Evolutionary conservation across 2,888 invertebrate species (phyloP), one percentile per base, ranked within the genome.

Genomic region (Perizoma affinitatum): DNA sequence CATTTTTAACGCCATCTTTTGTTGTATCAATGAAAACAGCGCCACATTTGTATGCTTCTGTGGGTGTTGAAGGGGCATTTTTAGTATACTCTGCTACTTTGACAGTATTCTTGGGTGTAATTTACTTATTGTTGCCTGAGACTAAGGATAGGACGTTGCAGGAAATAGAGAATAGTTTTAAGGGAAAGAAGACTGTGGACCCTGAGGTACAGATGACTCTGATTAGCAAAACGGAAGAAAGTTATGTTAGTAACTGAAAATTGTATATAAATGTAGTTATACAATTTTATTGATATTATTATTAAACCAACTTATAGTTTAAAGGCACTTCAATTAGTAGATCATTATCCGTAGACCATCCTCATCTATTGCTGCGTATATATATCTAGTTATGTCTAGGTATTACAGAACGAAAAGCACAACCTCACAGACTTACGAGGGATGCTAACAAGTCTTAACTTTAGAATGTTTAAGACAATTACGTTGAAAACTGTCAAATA

Each of bases 1-100:
- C 90, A 38, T 90, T 91, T 71, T 73, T 91, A 63, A 90, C 91
- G 1, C 90, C 91, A 6, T 72, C 90, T 9, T 91, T 92, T 57
- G 81, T 92, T 6, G 73, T 90, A 7, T 91, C 91, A 0, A 92
- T 92, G 91, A 92, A 92, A 69, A 88, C 91, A n/a, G 92, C 91
- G 0, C 91, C 91, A 6, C 82, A 91, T 77, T 73, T 92, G 22
- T 92, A 87, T 58, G 82, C 88, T 0, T 86, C 91, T 2, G 83
- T 92, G 0, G 91, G 91, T 0, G 90, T 92, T 0, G 83, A 92
- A 73, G 91, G 91, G 4, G 89, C 91, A 0, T 92, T 90, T 63
- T 69, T 91, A 67, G 88, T 91, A 5, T 92, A 92, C 65, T 88
- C 91, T 8, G 84, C 79, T 1, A 80, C 75, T 10, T 77, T 92